These are phyloP conservation scores for Maniola jurtina DNA, from an alignment of 1,140 invertebrate species.

Conservation along the genomic window DNA sequence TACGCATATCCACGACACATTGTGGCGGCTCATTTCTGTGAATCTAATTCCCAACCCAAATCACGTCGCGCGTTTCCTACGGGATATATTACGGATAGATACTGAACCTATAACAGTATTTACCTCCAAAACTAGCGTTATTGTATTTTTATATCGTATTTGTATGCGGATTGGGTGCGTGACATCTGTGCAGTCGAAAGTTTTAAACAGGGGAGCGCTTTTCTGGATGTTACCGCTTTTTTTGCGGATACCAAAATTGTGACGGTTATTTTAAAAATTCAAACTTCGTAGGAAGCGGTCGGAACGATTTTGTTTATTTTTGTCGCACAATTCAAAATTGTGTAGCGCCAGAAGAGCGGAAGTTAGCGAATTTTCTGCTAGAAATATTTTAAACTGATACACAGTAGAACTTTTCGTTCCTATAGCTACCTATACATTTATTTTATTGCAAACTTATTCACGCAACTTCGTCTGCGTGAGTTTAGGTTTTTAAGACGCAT, in stretches of 20 bases:
- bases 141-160: constrained; percentile 34
- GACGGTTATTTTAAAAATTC: constrained; percentile 8
- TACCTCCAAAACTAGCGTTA: constrained; percentile 52
- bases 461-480: too few species aligned
- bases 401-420: too few species aligned
- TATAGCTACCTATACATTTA: too few species aligned
- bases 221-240: constrained; percentile 23
- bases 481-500: too few species aligned
- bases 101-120: constrained; percentile 56
- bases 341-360: not conserved
- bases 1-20: constrained; percentile 50
- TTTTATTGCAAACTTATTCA: too few species aligned
- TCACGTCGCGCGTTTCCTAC: constrained; percentile 62
- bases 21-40: constrained; percentile 45
- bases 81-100: constrained; percentile 63
- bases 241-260: constrained; percentile 27
- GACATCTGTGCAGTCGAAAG: constrained; percentile 66
- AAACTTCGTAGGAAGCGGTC: constrained; percentile 2
- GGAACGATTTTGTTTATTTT: not conserved
- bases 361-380: not conserved
- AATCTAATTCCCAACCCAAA: constrained; percentile 39
- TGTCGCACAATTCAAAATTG: constrained; percentile 1
- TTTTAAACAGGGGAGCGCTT: constrained; percentile 60
- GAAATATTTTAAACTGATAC: not conserved
- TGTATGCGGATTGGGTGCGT: constrained; percentile 61